phyloP scores from a whole-genome alignment of 2,888 invertebrate species.

The Philonicus albiceps region DNA sequence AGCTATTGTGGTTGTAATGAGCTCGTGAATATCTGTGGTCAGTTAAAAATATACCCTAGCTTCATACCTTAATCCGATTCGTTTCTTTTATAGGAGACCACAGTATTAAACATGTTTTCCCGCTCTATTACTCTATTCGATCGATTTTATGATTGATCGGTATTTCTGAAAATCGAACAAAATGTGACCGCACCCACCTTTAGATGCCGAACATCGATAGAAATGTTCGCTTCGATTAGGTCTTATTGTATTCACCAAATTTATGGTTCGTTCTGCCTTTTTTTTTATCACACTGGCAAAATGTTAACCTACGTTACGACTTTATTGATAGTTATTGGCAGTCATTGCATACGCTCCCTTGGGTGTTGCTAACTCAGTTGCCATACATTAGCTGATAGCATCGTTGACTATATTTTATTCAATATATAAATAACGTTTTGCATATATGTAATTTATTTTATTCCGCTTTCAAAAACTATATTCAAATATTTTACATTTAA shows the following conservation, averaged over 20 bases:
- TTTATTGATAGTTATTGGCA: neutral
- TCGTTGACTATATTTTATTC: neutral
- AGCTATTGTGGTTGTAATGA: neutral
- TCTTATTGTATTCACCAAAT: neutral
- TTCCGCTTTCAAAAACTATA: neutral
- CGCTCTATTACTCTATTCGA: neutral
- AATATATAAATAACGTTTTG: neutral
- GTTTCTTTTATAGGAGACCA: neutral
- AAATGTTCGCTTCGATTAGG: neutral
- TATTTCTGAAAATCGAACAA: neutral
- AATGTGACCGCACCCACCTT: neutral
- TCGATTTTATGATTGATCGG: neutral
- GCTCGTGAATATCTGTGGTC: neutral
- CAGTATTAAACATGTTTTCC: neutral
- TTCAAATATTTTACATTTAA: neutral
- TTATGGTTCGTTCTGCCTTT: neutral
- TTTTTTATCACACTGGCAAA: neutral
- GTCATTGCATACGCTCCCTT: neutral
- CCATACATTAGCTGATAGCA: neutral
- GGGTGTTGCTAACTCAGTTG: neutral
- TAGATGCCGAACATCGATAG: neutral
- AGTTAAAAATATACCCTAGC: neutral
- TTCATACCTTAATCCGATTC: neutral
- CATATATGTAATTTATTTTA: neutral
- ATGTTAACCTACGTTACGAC: neutral